These are phyloP conservation scores for Phyllotreta striolata DNA, from an alignment of 2,888 invertebrate genomes.

Conservation along the genomic window DNA sequence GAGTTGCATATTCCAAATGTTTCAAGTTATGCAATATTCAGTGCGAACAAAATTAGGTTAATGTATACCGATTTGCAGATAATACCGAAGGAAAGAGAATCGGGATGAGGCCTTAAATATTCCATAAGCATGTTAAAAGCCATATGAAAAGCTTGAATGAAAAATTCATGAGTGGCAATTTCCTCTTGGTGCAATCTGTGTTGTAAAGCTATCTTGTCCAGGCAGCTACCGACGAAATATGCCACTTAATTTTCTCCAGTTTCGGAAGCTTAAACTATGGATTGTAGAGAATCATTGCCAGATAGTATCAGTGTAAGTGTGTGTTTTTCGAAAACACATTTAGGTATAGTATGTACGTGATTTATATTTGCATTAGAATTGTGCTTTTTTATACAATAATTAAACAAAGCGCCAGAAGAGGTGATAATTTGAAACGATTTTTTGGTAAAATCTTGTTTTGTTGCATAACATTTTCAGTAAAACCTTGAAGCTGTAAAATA, in stretches of 20 bases:
- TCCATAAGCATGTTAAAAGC: constrained; percentile 44
- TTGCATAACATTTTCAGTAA: too few relatives aligned
- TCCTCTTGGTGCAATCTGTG: constrained; percentile 45
- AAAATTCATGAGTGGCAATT: constrained; percentile 49
- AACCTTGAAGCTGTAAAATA: too few relatives aligned
- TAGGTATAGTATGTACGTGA: background rate
- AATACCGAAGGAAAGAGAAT: constrained; percentile 32
- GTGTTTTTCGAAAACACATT: constrained; percentile 11
- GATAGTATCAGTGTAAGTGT: background rate
- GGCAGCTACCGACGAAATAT: constrained; percentile 39
- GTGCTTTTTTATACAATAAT: too few relatives aligned
- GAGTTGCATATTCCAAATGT: too few relatives aligned
- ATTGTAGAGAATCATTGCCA: constrained; percentile 22
- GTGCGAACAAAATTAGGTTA: constrained; percentile 33
- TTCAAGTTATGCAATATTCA: constrained; percentile 8
- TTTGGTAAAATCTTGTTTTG: too few relatives aligned
- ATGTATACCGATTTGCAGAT: constrained; percentile 39
- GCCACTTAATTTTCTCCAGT: constrained; percentile 36
- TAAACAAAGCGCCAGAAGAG: too few relatives aligned
- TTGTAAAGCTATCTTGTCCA: constrained; percentile 42
- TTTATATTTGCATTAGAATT: too few relatives aligned
- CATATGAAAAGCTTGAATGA: constrained; percentile 46
- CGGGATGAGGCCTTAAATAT: constrained; percentile 40
- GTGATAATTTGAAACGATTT: too few relatives aligned
- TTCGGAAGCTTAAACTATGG: constrained; percentile 19